Base-by-base conservation (phyloP, 2,888 invertebrate species). In the Molanna angustata region DNA sequence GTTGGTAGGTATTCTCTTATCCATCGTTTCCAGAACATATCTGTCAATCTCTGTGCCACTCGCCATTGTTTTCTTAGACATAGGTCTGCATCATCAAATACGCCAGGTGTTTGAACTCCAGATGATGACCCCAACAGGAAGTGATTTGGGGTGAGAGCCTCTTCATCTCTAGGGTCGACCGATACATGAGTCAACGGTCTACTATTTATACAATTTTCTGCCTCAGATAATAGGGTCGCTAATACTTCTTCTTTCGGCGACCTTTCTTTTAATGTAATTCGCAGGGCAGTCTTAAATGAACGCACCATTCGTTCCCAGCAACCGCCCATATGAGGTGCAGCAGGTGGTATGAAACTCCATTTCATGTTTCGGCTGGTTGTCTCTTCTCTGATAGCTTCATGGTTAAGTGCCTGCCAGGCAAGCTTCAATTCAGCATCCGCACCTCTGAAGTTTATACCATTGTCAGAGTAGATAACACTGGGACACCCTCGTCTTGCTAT, bases 261-360 rank as follows among this genome's bases (percentile, higher is more conserved):
- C 21, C 21, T n/a, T 42, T 55, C 58, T 2, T 55, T 56, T 6
- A 61, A 22, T 4, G 58, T 45, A 7, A 46, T 46, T 2, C 37
- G 40, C 3, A 65, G 27, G 1, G 62, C 56, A 1, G 22, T 52
- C 39, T 61, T 60, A 6, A 60, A 44, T 4, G 60, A 31, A 0
- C 61, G 42, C 1, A 64, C 52, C 4, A 63, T 43, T 2, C 61
- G 49, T 49, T 63, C 62, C 63, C 62, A 64, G 17, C 55, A 47
- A 0, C 62, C 63, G 3, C 47, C 61, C 43, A 57, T 59, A 35
- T 61, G 61, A 2, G 61, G 61, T 4, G 59, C 44, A 1, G 54
- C 54, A 13, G 61, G 63, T 2, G 59, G 59, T 17, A 56, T 63
- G 39, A 62, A 62, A 3, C 52, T 49, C 62, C 60, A 61, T 19